phyloP scores from a whole-genome alignment of 2,797 vertebrate genomes.

The Podargus strigoides region DNA sequence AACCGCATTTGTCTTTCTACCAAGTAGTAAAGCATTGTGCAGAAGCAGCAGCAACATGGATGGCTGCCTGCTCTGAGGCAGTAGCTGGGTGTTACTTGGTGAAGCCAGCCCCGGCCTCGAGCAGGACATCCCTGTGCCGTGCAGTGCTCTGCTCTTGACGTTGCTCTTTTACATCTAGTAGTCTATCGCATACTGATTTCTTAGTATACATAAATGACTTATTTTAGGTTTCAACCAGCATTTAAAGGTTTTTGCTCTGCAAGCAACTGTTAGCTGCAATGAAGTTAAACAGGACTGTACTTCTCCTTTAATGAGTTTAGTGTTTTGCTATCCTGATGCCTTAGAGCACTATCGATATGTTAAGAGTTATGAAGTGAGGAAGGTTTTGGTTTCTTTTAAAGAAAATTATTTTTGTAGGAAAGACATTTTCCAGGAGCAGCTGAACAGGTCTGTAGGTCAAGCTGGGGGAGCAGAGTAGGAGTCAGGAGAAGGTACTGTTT shows the following conservation, averaged over 20 bases:
- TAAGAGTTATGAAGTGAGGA: not conserved
- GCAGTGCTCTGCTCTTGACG: rapidly evolving
- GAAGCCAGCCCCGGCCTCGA: not conserved
- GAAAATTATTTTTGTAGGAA: not conserved
- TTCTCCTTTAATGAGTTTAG: not conserved
- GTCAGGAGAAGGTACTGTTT: not conserved
- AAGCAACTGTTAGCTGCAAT: not conserved
- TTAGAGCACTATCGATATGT: not conserved
- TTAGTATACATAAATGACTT: not conserved
- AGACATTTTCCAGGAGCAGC: not conserved
- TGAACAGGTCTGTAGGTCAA: not conserved
- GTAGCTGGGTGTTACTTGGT: not conserved
- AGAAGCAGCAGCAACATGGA: not conserved
- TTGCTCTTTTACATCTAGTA: not conserved
- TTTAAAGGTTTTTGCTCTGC: not conserved
- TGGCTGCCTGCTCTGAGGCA: not conserved
- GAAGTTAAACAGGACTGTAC: not conserved
- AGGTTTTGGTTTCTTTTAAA: not conserved
- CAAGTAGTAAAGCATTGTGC: not conserved
- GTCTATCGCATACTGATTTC: not conserved
- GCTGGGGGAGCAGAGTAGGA: not conserved
- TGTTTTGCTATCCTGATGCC: not conserved
- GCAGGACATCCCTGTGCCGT: rapidly evolving
- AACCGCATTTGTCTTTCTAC: not conserved
- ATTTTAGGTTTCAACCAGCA: not conserved